A percentile compares a stretch with the other conserved stretches of the same genome.
Evolutionary conservation across 2,888 invertebrate genomes (phyloP).

Genomic region (Coecobrya sp.): DNA sequence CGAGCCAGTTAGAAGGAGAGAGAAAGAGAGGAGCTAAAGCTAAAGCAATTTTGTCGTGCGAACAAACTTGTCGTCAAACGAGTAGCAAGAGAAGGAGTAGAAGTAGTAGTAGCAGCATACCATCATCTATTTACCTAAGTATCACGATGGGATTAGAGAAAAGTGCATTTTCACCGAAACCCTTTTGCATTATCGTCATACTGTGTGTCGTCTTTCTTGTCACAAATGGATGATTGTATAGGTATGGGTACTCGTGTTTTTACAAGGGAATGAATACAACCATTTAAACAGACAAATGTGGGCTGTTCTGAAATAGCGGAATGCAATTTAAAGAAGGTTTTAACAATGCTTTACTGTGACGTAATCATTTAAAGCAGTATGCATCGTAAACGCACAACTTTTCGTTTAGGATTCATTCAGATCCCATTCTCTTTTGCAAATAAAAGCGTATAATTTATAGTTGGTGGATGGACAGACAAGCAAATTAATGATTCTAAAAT

Average conservation of each 20-base stretch:
- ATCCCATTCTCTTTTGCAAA: neutral
- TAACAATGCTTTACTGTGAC: too few relatives aligned
- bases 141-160: slow-evolving; percentile 66
- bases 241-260: neutral
- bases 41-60: neutral
- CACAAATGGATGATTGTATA: neutral
- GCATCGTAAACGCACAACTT: neutral
- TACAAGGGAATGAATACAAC: neutral
- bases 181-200: slow-evolving; percentile 13
- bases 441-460: neutral
- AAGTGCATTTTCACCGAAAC: slow-evolving; percentile 56
- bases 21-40: slow-evolving; percentile 37
- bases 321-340: too few relatives aligned
- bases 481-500: slow-evolving; percentile 1
- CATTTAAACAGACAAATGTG: too few relatives aligned
- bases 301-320: too few relatives aligned
- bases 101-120: slow-evolving; percentile 8
- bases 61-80: neutral
- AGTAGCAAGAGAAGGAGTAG: neutral
- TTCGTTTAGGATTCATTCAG: neutral
- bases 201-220: neutral
- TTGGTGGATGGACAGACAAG: neutral
- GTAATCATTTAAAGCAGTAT: too few relatives aligned
- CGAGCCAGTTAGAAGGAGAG: too few relatives aligned
- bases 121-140: slow-evolving; percentile 74